phyloP scores from a whole-genome alignment of 1,140 invertebrate species.

The Scaptomyza pallida region DNA sequence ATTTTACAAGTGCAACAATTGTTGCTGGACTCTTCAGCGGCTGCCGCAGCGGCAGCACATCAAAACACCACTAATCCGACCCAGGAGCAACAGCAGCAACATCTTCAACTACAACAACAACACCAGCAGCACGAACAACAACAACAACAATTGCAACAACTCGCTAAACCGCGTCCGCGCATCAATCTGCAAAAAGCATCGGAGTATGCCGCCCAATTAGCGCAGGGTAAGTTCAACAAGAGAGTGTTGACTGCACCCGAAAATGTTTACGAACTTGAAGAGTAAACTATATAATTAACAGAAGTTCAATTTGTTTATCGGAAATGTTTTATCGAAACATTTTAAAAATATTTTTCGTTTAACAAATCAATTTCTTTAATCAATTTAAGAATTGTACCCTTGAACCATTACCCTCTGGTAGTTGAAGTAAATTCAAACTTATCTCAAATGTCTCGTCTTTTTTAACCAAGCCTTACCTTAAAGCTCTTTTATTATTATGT shows the following conservation, averaged over 20 bases:
- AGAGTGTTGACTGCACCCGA: not conserved
- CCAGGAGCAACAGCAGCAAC: conserved; percentile 38
- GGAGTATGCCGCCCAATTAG: conserved; percentile 82
- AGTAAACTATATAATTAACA: too few relatives aligned
- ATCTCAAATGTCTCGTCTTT: too few relatives aligned
- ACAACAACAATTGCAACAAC: conserved; percentile 27
- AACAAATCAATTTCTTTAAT: too few relatives aligned
- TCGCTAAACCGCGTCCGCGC: conserved; percentile 73
- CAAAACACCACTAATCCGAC: conserved; percentile 19
- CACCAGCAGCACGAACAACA: conserved; percentile 30
- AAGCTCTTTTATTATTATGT: too few relatives aligned
- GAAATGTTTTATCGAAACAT: too few relatives aligned
- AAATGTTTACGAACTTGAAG: not conserved
- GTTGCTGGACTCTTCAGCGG: conserved; percentile 83
- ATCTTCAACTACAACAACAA: conserved; percentile 4
- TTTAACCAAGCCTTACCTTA: too few relatives aligned
- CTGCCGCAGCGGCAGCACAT: conserved; percentile 50
- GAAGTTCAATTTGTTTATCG: too few relatives aligned
- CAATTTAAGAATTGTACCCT: too few relatives aligned
- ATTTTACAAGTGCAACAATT: conserved; percentile 86
- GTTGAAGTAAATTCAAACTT: too few relatives aligned
- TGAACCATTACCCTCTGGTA: too few relatives aligned
- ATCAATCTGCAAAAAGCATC: conserved; percentile 81
- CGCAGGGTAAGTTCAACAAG: conserved; percentile 55
- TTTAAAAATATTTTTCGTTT: too few relatives aligned